Evolutionary conservation across 2,888 invertebrate genomes (phyloP).

Genomic region (Lasioglossum zephyrum): DNA sequence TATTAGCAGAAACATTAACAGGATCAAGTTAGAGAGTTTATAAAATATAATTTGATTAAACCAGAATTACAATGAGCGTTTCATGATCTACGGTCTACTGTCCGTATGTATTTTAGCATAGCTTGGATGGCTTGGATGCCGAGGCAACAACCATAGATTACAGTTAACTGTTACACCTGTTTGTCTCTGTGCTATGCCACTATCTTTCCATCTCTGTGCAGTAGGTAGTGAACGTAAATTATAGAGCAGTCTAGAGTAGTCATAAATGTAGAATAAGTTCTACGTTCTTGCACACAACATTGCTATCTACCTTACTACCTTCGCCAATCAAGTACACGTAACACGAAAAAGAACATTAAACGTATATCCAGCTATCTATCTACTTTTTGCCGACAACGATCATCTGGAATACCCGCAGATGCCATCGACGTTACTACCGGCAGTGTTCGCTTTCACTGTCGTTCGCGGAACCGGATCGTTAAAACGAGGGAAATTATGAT

Average conservation of each 20-base stretch:
- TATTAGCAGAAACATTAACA: background rate
- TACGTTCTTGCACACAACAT: background rate
- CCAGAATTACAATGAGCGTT: too few species aligned
- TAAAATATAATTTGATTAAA: too few species aligned
- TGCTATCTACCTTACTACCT: background rate
- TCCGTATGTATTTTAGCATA: too few species aligned
- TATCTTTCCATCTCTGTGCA: background rate
- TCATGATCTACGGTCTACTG: too few species aligned
- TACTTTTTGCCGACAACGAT: background rate
- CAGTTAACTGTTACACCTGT: background rate
- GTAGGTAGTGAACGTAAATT: background rate
- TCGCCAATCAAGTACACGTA: background rate
- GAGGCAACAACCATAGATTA: too few species aligned
- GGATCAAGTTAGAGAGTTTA: background rate
- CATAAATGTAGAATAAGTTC: constrained; percentile 1
- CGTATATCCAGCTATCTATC: background rate
- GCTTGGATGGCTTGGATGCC: too few species aligned
- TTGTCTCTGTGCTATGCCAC: background rate
- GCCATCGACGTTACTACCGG: background rate
- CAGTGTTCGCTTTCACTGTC: background rate
- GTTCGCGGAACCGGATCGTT: constrained; percentile 24
- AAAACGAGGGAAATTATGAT: background rate
- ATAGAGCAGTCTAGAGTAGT: background rate
- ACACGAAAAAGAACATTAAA: background rate
- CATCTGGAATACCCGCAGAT: background rate